A percentile compares a stretch with the other conserved stretches of the same genome.
phyloP scores from a whole-genome alignment of 37 sponge, comb jelly and placozoan genomes.

The Beroe forskalii region DNA sequence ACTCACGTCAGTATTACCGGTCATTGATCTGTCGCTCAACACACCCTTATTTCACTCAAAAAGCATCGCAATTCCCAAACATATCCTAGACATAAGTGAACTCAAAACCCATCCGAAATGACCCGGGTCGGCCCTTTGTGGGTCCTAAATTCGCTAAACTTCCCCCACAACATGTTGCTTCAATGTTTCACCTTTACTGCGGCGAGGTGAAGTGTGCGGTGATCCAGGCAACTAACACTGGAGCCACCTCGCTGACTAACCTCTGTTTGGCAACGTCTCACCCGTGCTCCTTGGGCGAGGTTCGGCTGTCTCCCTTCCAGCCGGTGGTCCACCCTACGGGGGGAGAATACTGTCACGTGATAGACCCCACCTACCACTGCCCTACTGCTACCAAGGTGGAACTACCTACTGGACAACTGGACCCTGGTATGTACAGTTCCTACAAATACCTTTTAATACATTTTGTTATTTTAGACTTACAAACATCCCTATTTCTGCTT shows the following conservation, averaged over 20 bases:
- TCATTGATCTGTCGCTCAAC: too few relatives aligned
- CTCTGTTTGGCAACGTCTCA: conserved; percentile 57
- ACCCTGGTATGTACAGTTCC: conserved; percentile 30
- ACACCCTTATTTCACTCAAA: too few relatives aligned
- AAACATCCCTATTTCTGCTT: too few relatives aligned
- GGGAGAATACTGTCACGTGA: conserved; percentile 52
- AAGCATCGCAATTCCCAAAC: too few relatives aligned
- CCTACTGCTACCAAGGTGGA: not conserved
- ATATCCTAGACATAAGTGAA: too few relatives aligned
- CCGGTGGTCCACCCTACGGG: conserved; percentile 50
- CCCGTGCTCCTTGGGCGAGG: conserved; percentile 54
- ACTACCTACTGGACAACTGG: conserved; percentile 19
- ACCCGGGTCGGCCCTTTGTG: too few relatives aligned
- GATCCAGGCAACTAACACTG: conserved; percentile 49
- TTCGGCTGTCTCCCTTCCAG: conserved; percentile 29
- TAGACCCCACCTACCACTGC: not conserved
- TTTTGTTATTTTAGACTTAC: too few relatives aligned
- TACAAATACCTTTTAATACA: too few relatives aligned
- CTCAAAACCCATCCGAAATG: too few relatives aligned
- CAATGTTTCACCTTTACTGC: not conserved
- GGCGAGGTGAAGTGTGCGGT: conserved; percentile 65
- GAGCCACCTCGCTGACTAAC: conserved; percentile 36
- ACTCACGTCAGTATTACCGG: conserved; percentile 4
- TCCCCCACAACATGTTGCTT: not conserved
- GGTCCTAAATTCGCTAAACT: too few relatives aligned